phyloP scores from a whole-genome alignment of 1,140 invertebrate genomes.

The Chlorops oryzae region DNA sequence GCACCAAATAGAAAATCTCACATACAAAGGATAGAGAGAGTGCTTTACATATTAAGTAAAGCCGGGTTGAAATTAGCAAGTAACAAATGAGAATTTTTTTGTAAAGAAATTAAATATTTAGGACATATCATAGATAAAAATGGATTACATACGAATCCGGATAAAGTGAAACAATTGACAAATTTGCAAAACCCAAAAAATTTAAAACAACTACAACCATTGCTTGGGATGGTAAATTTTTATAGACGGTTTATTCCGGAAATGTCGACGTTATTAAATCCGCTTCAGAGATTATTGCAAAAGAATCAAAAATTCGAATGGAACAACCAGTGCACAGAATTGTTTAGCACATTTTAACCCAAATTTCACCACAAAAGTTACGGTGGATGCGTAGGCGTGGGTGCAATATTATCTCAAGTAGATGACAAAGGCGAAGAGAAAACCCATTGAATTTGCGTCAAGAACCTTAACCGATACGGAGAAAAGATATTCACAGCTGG shows the following conservation, averaged over 20 bases:
- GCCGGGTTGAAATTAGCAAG: not conserved
- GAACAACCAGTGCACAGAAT: too few species aligned
- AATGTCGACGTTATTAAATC: slow-evolving; percentile 30
- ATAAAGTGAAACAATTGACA: slow-evolving; percentile 42
- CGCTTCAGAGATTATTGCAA: slow-evolving; percentile 30
- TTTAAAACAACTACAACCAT: slow-evolving; percentile 45
- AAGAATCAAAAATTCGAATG: slow-evolving; percentile 25
- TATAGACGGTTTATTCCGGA: slow-evolving; percentile 35
- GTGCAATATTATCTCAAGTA: slow-evolving; percentile 49
- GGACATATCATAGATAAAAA: slow-evolving; percentile 47
- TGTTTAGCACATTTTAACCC: too few species aligned
- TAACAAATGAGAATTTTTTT: slow-evolving; percentile 13
- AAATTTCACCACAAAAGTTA: not conserved
- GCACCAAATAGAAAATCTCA: not conserved
- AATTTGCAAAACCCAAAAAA: slow-evolving; percentile 40
- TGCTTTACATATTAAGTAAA: not conserved
- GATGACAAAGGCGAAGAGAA: too few species aligned
- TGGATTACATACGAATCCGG: slow-evolving; percentile 43
- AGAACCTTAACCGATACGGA: slow-evolving; percentile 45
- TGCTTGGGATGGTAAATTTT: slow-evolving; percentile 38
- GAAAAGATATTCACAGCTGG: slow-evolving; percentile 46
- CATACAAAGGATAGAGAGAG: not conserved
- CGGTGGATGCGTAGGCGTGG: slow-evolving; percentile 47
- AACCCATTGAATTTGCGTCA: slow-evolving; percentile 17
- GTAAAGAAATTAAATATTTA: slow-evolving; percentile 47